Conservation (phyloP, 2,797 vertebrate genomes). For the Pseudomugil tenellus region DNA sequence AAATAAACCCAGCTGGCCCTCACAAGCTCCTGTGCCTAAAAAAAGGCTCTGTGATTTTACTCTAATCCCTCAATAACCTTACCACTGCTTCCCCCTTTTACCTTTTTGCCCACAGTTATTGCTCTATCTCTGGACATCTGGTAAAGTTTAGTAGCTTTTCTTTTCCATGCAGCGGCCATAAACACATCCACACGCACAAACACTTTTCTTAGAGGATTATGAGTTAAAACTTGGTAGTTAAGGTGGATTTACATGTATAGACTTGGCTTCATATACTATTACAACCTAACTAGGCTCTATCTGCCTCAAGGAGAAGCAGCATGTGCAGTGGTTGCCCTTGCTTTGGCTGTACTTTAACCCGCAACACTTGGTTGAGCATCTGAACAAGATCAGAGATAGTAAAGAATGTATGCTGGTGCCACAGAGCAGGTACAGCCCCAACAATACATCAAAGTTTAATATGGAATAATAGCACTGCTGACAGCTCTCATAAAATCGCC, state of each 20-base stretch:
- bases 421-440: constrained; percentile 50
- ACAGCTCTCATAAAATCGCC: constrained; percentile 73
- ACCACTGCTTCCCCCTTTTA: constrained; percentile 51
- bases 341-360: constrained; percentile 45
- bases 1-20: constrained; percentile 61
- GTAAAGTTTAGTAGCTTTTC: constrained; percentile 77
- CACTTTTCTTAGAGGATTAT: constrained; percentile 70
- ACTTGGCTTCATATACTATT: constrained; percentile 73
- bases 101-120: constrained; percentile 65
- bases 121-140: constrained; percentile 80
- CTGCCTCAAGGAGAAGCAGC: constrained; percentile 61
- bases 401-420: constrained; percentile 47
- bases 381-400: constrained; percentile 33
- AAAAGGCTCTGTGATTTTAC: constrained; percentile 60
- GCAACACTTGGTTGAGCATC: constrained; percentile 55
- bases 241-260: constrained; percentile 54
- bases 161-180: constrained; percentile 63
- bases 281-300: constrained; percentile 12
- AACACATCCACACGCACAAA: constrained; percentile 72
- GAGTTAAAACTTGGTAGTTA: constrained; percentile 76
- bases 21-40: constrained; percentile 51
- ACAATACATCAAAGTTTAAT: constrained; percentile 81
- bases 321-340: constrained; percentile 38
- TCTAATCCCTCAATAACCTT: constrained; percentile 75
- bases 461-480: constrained; percentile 75